Conservation (phyloP, 2,888 invertebrate species). For the Corbicula japonica region DNA sequence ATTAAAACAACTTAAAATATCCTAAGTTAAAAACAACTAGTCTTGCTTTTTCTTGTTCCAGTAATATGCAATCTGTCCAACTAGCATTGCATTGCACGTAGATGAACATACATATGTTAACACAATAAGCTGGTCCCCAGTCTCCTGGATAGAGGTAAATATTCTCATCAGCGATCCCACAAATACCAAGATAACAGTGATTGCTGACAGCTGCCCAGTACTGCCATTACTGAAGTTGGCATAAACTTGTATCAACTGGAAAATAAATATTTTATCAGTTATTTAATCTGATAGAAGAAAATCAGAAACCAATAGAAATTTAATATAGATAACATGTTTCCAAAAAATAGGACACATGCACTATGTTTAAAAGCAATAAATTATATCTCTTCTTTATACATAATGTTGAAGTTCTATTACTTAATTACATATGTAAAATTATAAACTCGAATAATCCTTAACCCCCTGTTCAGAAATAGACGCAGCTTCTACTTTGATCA, state of each 20-base stretch:
- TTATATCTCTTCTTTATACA: no score
- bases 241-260: slow-evolving; percentile 94
- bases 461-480: no score
- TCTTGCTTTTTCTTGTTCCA: slow-evolving; percentile 82
- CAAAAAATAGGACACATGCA: background rate
- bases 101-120: slow-evolving; percentile 91
- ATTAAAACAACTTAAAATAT: no score
- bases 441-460: no score
- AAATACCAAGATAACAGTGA: slow-evolving; percentile 94
- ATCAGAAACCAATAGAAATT: no score
- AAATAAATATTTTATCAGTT: no score
- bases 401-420: no score
- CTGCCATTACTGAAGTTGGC: slow-evolving; percentile 95
- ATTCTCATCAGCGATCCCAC: slow-evolving; percentile 96
- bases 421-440: background rate
- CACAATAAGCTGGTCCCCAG: slow-evolving; percentile 94
- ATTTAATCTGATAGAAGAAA: no score
- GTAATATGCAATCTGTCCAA: slow-evolving; percentile 91
- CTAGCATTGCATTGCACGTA: slow-evolving; percentile 92
- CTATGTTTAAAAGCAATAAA: background rate
- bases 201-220: slow-evolving; percentile 97
- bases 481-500: no score
- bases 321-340: no score
- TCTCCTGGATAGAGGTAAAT: slow-evolving; percentile 99
- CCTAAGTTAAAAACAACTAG: no score